Base-by-base conservation (phyloP, 2,113 vertebrate species). In the Ibidorhyncha struthersii region DNA sequence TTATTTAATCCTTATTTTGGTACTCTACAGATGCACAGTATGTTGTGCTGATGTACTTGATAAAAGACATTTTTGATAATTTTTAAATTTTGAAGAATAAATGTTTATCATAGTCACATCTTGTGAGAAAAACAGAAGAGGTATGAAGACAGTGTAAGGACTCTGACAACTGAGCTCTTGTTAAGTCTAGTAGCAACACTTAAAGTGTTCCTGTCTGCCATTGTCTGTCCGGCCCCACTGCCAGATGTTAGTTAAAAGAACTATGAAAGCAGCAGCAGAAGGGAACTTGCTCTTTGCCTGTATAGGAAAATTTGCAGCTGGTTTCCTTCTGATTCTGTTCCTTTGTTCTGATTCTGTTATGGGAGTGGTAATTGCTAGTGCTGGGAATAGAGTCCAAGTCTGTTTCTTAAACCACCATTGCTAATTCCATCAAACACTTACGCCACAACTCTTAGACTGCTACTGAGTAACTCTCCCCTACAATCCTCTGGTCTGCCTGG, bases 351-450 rank as follows among this genome's bases (percentile, higher is more conserved):
- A 40, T 58, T 91, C 81, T 87, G 61, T 89, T 89, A 63, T 14
- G 78, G 70, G 70, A 93, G 34, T 67, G 82, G 86, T 94, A 94
- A 93, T 91, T 93, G 87, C 95, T 79, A 65, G 81, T 67, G 47
- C 73, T 95, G 91, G 81, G 95, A 96, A 76, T 59, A 87, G 83
- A 83, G 23, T 86, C 40, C 0, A 2, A 47, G 61, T 49, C 87
- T 34, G 30, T 59, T 94, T 86, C 93, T 91, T 94, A 94, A 95
- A 89, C 77, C 43, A 90, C 65, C 66, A 25, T 84, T 85, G 86
- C 90, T 95, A 93, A 96, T 96, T 96, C 80, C 70, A 79, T 95
- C 89, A 96, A 82, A 95, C 58, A 56, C 53, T 95, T 86, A 50
- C 0, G 2, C 70, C 84, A 59, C 72, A 91, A 6, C 63, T 91